A percentile compares a stretch with the other conserved stretches of the same genome.
These are phyloP conservation scores for Apteryx mantelli DNA, from an alignment of 2,113 vertebrate species.

Conservation along the genomic window DNA sequence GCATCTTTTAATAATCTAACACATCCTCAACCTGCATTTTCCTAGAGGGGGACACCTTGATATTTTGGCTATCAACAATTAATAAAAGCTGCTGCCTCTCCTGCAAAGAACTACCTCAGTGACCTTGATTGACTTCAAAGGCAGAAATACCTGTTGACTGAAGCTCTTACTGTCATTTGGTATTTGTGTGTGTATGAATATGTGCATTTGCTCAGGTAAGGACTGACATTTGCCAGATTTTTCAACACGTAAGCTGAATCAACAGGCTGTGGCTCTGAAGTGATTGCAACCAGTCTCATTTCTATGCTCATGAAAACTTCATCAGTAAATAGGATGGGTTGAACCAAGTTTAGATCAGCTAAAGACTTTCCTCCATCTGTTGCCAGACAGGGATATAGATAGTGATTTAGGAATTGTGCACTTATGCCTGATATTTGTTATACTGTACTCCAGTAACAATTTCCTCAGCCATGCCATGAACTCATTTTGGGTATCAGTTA, in stretches of 20 bases:
- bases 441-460: not conserved
- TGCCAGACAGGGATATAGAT: slow-evolving; percentile 22
- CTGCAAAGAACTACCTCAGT: not conserved
- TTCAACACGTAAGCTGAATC: not conserved
- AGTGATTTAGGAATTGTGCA: slow-evolving; percentile 34
- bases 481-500: not conserved
- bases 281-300: not conserved
- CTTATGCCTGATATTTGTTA: slow-evolving; percentile 49
- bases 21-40: not conserved
- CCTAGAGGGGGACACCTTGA: not conserved
- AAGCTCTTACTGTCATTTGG: not conserved
- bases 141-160: not conserved
- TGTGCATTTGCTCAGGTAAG: not conserved
- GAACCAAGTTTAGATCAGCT: slow-evolving; percentile 59
- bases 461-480: not conserved
- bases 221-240: not conserved
- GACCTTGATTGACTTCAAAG: not conserved
- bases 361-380: slow-evolving; percentile 63
- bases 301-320: not conserved
- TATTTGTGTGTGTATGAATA: not conserved
- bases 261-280: not conserved
- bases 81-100: not conserved
- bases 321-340: slow-evolving; percentile 44
- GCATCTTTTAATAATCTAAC: not conserved
- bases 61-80: not conserved